Evolutionary conservation across 2,113 vertebrate species (phyloP), one percentile per base, ranked within the genome.

Genomic region (Lanius collurio): DNA sequence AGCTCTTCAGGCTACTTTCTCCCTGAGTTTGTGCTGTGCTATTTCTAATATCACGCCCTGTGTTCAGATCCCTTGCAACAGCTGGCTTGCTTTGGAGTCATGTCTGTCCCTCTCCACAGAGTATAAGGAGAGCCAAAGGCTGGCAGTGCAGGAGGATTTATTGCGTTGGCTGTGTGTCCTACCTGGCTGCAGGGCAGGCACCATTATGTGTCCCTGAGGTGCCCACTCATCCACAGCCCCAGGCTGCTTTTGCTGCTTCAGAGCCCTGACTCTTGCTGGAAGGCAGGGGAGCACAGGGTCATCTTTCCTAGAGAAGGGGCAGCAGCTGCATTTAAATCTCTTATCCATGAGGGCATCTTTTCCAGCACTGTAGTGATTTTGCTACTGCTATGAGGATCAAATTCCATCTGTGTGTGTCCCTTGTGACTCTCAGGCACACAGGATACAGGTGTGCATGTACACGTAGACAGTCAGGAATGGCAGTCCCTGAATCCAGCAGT

Each of bases 81-180:
- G 23, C 53, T 63, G 23, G 53, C 47, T 53, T 30, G 19, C 55
- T 90, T 77, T 0, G 0, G 49, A 33, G 20, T 41, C 44, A 10
- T 1, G 3, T 37, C 49, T 59, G 15, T 62, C 13, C 47, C n/a
- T 59, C 44, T 50, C 13, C 47, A 2, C 31, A 22, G 83, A 35
- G 21, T 6, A 2, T 44, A 33, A 74, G 35, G 22, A 57, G 44
- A 74, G 5, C 44, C 39, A 7, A 64, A 37, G 65, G 41, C 79
- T 67, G 44, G 53, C 44, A 74, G 39, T 0, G 0, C n/a, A 15
- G 14, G 19, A 55, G 49, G 22, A 50, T 28, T 15, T 6, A 19
- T 44, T 33, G 12, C 19, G 28, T 49, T 30, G 1, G 8, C 33
- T 12, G 0, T 16, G 15, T 50, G 7, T 60, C 71, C 52, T 26